A percentile compares a stretch with the other conserved stretches of the same genome.
Evolutionary conservation across 2,888 invertebrate genomes (phyloP).

Genomic region (Platycnemis pennipes): DNA sequence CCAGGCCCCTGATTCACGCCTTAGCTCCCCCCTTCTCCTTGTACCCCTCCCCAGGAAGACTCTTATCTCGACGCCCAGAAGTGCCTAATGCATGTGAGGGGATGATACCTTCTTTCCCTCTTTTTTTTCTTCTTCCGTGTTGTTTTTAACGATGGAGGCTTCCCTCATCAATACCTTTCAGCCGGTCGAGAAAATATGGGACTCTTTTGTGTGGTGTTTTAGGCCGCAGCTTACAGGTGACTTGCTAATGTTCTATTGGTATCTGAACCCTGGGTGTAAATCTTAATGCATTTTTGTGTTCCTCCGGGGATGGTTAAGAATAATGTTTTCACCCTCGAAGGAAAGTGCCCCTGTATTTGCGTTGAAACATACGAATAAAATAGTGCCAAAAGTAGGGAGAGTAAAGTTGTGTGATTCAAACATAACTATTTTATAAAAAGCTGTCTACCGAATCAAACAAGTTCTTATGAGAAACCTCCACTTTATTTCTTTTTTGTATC

Average conservation of each 20-base stretch:
- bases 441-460: too few relatives aligned
- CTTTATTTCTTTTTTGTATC: too few relatives aligned
- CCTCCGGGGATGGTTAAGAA: too few relatives aligned
- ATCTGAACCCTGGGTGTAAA: neutral
- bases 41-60: neutral
- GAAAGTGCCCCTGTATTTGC: too few relatives aligned
- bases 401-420: too few relatives aligned
- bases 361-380: too few relatives aligned
- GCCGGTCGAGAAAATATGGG: neutral
- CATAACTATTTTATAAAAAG: too few relatives aligned
- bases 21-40: neutral
- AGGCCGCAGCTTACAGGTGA: neutral
- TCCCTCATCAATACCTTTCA: neutral
- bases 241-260: neutral
- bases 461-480: too few relatives aligned
- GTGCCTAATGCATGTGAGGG: neutral
- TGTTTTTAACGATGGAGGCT: neutral
- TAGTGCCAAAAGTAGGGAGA: too few relatives aligned
- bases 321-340: too few relatives aligned
- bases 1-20: too few relatives aligned
- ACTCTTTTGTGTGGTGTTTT: neutral
- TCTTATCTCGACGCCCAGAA: neutral
- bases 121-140: neutral
- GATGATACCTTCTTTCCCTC: neutral
- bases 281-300: too few relatives aligned